A percentile compares a stretch with the other conserved stretches of the same genome.
Evolutionary conservation across 64 coral and sea anemone species (phyloP).

Genomic region (Stylophora pistillata): DNA sequence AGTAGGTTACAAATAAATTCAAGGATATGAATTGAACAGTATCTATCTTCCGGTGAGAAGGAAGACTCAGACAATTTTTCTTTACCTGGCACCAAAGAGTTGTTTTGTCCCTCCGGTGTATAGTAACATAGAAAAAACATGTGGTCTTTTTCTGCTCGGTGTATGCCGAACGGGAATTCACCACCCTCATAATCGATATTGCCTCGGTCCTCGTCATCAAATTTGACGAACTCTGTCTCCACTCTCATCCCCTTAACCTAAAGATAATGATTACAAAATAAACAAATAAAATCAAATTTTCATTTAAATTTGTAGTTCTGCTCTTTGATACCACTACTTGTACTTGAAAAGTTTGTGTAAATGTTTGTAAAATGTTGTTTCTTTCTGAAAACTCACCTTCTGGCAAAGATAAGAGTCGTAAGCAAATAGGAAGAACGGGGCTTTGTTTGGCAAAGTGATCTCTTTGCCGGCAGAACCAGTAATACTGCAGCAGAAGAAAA

Average conservation of each 20-base stretch:
- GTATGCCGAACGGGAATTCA: conserved; percentile 82
- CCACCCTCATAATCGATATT: conserved; percentile 91
- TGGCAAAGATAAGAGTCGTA: conserved; percentile 86
- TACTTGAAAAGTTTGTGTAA: neutral
- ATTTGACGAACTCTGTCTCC: conserved; percentile 86
- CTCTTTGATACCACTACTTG: too few relatives aligned
- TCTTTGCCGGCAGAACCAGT: conserved; percentile 56
- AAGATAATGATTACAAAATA: neutral
- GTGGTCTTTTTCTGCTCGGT: conserved; percentile 85
- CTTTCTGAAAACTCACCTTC: conserved; percentile 54
- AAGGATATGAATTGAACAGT: too few relatives aligned
- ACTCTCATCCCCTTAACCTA: conserved; percentile 82
- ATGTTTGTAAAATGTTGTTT: neutral
- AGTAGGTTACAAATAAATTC: too few relatives aligned
- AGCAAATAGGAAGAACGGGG: conserved; percentile 82
- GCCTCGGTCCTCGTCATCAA: conserved; percentile 94
- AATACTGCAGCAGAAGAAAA: conserved; percentile 91
- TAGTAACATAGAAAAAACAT: conserved; percentile 97
- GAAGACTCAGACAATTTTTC: too few relatives aligned
- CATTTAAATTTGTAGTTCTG: neutral
- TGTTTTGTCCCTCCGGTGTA: conserved; percentile 42
- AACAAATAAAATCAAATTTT: neutral
- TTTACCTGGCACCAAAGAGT: neutral
- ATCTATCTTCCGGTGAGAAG: neutral
- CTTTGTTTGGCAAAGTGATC: conserved; percentile 73